Evolutionary conservation across 2,888 invertebrate genomes (phyloP).

Genomic region (Eledone cirrhosa): DNA sequence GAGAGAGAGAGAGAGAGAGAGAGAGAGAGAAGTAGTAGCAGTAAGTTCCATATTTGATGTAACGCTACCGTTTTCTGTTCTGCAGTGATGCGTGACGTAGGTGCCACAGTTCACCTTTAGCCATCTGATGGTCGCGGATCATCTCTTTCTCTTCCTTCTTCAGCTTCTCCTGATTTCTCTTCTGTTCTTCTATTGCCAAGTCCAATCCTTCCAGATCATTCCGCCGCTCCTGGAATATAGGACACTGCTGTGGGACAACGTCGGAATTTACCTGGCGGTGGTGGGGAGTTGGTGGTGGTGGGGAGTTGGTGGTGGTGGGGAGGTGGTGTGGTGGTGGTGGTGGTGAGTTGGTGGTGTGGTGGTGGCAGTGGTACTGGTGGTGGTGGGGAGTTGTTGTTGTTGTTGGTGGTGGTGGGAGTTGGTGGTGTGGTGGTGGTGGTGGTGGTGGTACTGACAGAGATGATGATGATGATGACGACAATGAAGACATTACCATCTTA

Average conservation of each 20-base stretch:
- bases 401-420: too few species aligned
- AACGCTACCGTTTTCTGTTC: constrained; percentile 32
- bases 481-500: constrained; percentile 34
- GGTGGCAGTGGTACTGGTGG: too few species aligned
- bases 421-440: too few species aligned
- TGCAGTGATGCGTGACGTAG: constrained; percentile 30
- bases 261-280: too few species aligned
- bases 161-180: constrained; percentile 53
- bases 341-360: too few species aligned
- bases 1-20: not conserved
- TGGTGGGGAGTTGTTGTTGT: too few species aligned
- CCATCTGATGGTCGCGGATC: constrained; percentile 46
- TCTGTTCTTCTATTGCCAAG: constrained; percentile 63
- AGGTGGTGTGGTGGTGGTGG: too few species aligned
- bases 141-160: constrained; percentile 53
- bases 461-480: too few species aligned
- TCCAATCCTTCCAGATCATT: constrained; percentile 64
- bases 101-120: constrained; percentile 50
- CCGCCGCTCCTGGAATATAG: constrained; percentile 54
- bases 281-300: too few species aligned
- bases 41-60: not conserved
- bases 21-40: not conserved
- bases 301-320: too few species aligned
- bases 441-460: too few species aligned
- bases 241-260: too few species aligned